phyloP scores from a whole-genome alignment of 2,113 vertebrate species.

The Osmerus eperlanus region DNA sequence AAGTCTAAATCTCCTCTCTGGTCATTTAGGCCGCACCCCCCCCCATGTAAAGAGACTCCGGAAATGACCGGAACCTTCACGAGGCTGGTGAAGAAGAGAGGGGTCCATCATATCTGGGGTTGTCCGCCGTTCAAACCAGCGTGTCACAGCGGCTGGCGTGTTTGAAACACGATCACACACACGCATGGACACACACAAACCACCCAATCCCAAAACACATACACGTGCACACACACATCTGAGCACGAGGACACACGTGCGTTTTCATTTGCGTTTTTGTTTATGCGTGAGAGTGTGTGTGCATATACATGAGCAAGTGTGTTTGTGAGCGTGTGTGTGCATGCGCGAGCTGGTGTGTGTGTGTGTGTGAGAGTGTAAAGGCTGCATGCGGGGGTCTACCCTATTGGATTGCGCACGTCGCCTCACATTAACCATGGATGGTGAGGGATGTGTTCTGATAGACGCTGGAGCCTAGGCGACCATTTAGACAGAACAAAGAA shows the following conservation, averaged over 20 bases:
- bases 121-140: too few relatives aligned
- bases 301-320: neutral
- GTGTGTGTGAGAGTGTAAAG: neutral
- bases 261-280: neutral
- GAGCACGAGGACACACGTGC: too few relatives aligned
- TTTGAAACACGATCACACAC: neutral
- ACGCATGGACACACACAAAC: neutral
- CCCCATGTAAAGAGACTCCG: too few relatives aligned
- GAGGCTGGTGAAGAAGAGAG: too few relatives aligned
- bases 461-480: neutral
- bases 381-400: neutral
- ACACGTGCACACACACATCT: too few relatives aligned
- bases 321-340: neutral
- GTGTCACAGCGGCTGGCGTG: too few relatives aligned
- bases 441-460: constrained; percentile 26
- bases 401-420: neutral
- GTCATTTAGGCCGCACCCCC: too few relatives aligned
- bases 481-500: constrained; percentile 22
- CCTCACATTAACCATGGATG: constrained; percentile 13
- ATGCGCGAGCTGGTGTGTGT: neutral
- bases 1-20: too few relatives aligned
- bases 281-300: neutral
- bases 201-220: too few relatives aligned
- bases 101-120: too few relatives aligned
- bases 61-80: too few relatives aligned